phyloP scores from a whole-genome alignment of 2,113 vertebrate genomes.

The Gambusia holbrooki region DNA sequence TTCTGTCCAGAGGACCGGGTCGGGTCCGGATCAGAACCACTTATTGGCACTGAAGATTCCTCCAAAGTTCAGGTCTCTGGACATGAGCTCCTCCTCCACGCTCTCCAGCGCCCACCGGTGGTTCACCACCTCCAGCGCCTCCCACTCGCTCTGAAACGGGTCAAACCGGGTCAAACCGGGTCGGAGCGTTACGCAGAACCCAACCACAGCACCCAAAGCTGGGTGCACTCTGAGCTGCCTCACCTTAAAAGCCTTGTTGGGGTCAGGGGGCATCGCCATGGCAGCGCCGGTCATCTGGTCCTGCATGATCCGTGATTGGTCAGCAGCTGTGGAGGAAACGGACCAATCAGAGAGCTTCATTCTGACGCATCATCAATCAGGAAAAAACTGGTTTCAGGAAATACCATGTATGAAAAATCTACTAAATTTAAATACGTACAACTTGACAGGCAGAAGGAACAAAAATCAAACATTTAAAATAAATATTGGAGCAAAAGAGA shows the following conservation, averaged over 20 bases:
- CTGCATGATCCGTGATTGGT: conserved; percentile 82
- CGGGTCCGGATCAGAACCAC: not conserved
- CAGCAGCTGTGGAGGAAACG: conserved; percentile 70
- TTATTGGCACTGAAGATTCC: conserved; percentile 67
- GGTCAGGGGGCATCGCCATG: conserved; percentile 80
- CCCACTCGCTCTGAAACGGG: conserved; percentile 84
- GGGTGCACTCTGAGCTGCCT: not conserved
- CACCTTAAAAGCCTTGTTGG: conserved; percentile 87
- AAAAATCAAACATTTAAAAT: too few species aligned
- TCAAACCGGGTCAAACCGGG: not conserved
- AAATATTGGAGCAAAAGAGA: too few species aligned
- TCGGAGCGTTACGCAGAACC: not conserved
- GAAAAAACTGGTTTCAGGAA: too few species aligned
- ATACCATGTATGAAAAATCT: too few species aligned
- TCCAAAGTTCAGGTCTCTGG: conserved; percentile 78
- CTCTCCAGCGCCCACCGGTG: conserved; percentile 86
- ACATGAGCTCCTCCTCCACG: conserved; percentile 85
- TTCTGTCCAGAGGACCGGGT: too few species aligned
- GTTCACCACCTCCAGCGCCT: conserved; percentile 85
- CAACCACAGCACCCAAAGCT: not conserved
- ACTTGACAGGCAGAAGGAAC: too few species aligned
- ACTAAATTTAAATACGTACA: too few species aligned
- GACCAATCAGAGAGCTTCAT: not conserved
- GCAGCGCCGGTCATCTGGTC: conserved; percentile 84
- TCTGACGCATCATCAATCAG: not conserved